phyloP scores from a whole-genome alignment of 2,113 vertebrate species.

The Rallus limicola region DNA sequence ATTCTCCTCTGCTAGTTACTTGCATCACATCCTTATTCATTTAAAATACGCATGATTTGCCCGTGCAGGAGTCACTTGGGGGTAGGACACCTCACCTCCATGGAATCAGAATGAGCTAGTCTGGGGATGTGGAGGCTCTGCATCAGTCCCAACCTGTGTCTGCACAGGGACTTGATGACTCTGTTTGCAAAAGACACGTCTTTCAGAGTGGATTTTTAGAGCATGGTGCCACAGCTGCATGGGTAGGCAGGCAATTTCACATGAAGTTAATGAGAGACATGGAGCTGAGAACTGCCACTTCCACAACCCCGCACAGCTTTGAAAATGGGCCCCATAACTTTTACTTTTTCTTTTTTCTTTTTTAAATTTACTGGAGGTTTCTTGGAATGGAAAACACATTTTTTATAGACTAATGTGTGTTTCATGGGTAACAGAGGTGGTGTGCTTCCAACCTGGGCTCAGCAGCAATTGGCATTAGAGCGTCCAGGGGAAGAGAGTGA shows the following conservation, averaged over 20 bases:
- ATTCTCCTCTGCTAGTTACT: background rate
- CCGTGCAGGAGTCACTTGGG: background rate
- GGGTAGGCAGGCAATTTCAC: background rate
- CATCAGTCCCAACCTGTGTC: background rate
- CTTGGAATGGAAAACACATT: background rate
- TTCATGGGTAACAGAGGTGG: background rate
- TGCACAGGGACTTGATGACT: background rate
- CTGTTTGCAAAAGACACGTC: background rate
- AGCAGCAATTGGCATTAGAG: background rate
- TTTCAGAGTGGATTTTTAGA: background rate
- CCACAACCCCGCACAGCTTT: background rate
- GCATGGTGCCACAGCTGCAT: background rate
- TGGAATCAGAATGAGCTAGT: accelerated
- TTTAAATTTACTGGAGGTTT: background rate
- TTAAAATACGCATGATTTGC: background rate
- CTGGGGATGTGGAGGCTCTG: background rate
- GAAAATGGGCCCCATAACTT: background rate
- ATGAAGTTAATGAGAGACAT: background rate
- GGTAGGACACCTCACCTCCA: background rate
- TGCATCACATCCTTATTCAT: background rate
- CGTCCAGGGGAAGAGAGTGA: background rate
- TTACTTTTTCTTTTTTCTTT: background rate
- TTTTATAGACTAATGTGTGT: background rate
- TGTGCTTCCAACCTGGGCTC: background rate
- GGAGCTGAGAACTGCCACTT: background rate